Evolutionary conservation across 2,113 vertebrate genomes (phyloP).

Genomic region (Oreochromis spilurus): DNA sequence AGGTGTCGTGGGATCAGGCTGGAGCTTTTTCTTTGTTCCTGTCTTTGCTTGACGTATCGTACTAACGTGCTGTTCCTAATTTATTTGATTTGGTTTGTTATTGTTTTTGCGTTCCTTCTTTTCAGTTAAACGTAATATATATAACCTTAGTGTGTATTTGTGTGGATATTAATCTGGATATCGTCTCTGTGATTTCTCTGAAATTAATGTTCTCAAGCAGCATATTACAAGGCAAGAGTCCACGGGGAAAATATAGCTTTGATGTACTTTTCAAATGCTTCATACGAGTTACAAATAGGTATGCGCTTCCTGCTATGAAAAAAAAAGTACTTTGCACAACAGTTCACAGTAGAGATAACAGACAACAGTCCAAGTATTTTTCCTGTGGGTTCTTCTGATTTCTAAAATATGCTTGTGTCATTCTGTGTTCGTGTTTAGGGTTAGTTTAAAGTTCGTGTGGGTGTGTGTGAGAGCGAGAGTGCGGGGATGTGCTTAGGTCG

Average conservation of each 20-base stretch:
- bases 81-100: conserved; percentile 9
- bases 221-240: conserved; percentile 72
- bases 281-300: conserved; percentile 10
- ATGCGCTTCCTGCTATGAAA: not conserved
- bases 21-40: conserved; percentile 67
- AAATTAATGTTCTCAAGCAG: conserved; percentile 53
- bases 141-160: conserved; percentile 42
- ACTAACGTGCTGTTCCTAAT: conserved; percentile 53
- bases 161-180: conserved; percentile 42
- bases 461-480: not conserved
- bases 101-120: conserved; percentile 12
- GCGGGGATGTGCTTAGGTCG: not conserved
- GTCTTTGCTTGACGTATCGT: conserved; percentile 60
- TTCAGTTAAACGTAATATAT: conserved; percentile 23
- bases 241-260: conserved; percentile 72
- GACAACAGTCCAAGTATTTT: conserved; percentile 57
- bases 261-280: conserved; percentile 4
- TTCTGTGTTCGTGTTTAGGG: conserved; percentile 57
- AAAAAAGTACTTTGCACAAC: conserved; percentile 9
- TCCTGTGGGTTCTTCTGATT: conserved; percentile 76
- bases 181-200: conserved; percentile 52
- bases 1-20: conserved; percentile 67
- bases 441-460: conserved; percentile 8
- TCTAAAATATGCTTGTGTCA: conserved; percentile 65
- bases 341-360: conserved; percentile 24